Evolutionary conservation across 2,797 vertebrate species (phyloP).

Genomic region (Telmatherina bonti): DNA sequence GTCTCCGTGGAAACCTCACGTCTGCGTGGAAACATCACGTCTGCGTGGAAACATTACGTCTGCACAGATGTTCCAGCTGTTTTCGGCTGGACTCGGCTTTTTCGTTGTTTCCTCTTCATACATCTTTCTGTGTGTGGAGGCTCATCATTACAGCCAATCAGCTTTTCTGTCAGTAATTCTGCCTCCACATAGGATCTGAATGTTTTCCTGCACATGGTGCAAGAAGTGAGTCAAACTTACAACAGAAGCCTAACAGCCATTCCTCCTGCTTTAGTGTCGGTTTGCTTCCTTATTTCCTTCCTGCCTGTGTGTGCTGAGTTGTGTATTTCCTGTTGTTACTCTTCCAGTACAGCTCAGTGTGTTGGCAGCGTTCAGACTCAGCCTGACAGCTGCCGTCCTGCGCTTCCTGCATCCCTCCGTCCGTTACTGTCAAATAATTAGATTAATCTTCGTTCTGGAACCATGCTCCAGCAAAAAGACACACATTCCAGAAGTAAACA

Average conservation of each 20-base stretch:
- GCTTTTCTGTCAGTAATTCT: background rate
- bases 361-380: slow-evolving; percentile 44
- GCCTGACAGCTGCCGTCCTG: slow-evolving; percentile 69
- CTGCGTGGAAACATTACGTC: too few relatives aligned
- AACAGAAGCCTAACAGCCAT: too few relatives aligned
- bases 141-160: background rate
- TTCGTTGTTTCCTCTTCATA: too few relatives aligned
- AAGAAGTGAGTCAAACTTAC: too few relatives aligned
- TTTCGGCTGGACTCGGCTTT: too few relatives aligned
- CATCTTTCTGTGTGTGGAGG: too few relatives aligned
- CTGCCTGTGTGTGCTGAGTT: background rate
- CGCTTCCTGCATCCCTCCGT: slow-evolving; percentile 10
- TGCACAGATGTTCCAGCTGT: too few relatives aligned
- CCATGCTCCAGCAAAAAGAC: too few relatives aligned
- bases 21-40: too few relatives aligned
- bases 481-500: too few relatives aligned
- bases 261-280: background rate
- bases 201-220: background rate
- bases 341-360: slow-evolving; percentile 33
- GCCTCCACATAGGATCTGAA: background rate
- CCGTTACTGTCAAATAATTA: slow-evolving; percentile 5
- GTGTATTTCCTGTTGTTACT: slow-evolving; percentile 27
- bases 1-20: too few relatives aligned
- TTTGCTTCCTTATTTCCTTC: slow-evolving; percentile 6
- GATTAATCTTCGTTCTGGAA: too few relatives aligned